These are phyloP conservation scores for Tachystola acroxantha DNA, from an alignment of 2,888 invertebrate genomes.

Conservation along the genomic window DNA sequence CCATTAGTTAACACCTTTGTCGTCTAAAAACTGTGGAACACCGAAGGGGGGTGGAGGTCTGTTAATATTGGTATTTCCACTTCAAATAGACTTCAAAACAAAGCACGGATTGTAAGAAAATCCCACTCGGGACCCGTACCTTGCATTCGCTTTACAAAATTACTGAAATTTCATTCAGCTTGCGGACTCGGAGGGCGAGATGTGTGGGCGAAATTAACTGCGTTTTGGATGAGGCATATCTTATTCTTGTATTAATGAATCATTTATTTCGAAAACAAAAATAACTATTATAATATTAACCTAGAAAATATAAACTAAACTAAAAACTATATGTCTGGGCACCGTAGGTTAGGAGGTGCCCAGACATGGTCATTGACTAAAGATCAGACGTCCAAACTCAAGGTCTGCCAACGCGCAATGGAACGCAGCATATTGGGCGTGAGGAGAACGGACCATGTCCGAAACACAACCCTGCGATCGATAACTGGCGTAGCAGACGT, in stretches of 20 bases:
- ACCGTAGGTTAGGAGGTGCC: no score
- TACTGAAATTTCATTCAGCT: slow-evolving; percentile 75
- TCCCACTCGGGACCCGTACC: slow-evolving; percentile 65
- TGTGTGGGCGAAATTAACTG: slow-evolving; percentile 10
- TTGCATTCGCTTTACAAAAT: slow-evolving; percentile 76
- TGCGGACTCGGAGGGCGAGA: slow-evolving; percentile 46
- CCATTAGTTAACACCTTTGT: slow-evolving; percentile 11
- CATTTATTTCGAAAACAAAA: no score
- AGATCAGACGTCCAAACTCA: no score
- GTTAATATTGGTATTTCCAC: slow-evolving; percentile 31
- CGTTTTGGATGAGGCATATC: slow-evolving; percentile 25
- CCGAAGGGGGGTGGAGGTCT: slow-evolving; percentile 23
- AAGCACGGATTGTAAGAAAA: slow-evolving; percentile 72
- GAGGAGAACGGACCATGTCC: no score
- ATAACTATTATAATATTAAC: no score
- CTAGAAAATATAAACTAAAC: no score
- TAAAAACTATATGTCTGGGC: no score
- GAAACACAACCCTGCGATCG: no score
- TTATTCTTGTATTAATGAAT: slow-evolving; percentile 1
- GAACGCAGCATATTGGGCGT: no score
- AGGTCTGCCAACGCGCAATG: no score
- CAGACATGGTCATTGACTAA: no score
- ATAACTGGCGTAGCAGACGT: no score
- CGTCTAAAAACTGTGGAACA: not conserved
- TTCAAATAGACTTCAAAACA: slow-evolving; percentile 63